Conservation (phyloP, 92 coral and sea anemone species). For the Epizoanthus stellaris region DNA sequence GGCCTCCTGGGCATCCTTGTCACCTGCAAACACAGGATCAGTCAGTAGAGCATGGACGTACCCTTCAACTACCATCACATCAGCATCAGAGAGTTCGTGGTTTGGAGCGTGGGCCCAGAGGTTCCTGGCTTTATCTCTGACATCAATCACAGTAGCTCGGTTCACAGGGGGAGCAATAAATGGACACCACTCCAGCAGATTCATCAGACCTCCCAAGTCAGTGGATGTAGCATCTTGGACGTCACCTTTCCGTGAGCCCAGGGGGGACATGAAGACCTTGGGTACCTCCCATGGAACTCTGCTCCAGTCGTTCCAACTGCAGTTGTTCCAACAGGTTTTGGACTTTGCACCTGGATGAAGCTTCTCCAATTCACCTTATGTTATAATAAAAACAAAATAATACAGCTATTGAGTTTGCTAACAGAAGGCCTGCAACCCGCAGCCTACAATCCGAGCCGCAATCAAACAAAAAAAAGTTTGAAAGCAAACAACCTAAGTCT, state of each 20-base stretch:
- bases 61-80: slow-evolving; percentile 30
- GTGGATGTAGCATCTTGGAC: slow-evolving; percentile 43
- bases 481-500: too few relatives aligned
- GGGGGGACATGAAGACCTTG: slow-evolving; percentile 58
- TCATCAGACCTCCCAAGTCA: slow-evolving; percentile 38
- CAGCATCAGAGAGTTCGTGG: too few relatives aligned
- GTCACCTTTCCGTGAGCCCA: slow-evolving; percentile 35
- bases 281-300: slow-evolving; percentile 36
- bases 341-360: background rate
- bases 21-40: slow-evolving; percentile 14
- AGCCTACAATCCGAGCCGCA: too few relatives aligned
- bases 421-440: too few relatives aligned
- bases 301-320: slow-evolving; percentile 29
- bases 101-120: too few relatives aligned
- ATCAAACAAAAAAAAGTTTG: too few relatives aligned
- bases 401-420: too few relatives aligned
- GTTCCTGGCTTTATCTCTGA: slow-evolving; percentile 43
- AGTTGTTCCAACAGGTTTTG: background rate
- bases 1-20: slow-evolving; percentile 5
- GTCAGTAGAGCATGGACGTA: background rate
- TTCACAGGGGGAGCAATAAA: slow-evolving; percentile 16
- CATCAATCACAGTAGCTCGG: slow-evolving; percentile 10
- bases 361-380: slow-evolving; percentile 13
- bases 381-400: too few relatives aligned
- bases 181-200: slow-evolving; percentile 44